Evolutionary conservation across 2,888 invertebrate species (phyloP), one percentile per base, ranked within the genome.

Genomic region (Phytoseiulus persimilis): DNA sequence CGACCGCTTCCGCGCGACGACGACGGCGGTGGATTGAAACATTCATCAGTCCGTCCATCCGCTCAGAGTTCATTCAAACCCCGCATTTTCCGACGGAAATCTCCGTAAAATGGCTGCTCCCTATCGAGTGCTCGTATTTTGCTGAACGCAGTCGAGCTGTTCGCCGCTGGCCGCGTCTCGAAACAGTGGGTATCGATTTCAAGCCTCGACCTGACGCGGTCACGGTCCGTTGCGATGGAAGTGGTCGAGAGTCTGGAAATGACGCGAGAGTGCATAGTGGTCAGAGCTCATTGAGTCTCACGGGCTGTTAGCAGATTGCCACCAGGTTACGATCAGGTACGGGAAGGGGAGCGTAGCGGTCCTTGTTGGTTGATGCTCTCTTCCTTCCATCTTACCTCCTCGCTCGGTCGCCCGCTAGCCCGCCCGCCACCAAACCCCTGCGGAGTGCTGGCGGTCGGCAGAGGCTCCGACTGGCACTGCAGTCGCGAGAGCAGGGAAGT

Each of bases 271-370:
- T 65, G 65, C 65, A 65, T 65, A 28, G 65, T 65, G 65, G 65
- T 65, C 65, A 65, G 65, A 65, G 65, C 65, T 65, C 65, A 65
- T 65, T 65, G 65, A 65, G 18, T 65, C 65, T 65, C 65, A 65
- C 65, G 65, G 65, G 65, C 65, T 65, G 65, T 65, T 65, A 65
- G 65, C 65, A 65, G 65, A 65, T 65, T 65, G 65, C 65, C 65
- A 65, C 65, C 65, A 65, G 65, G 65, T 65, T 65, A 65, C 65
- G 18, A 65, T 65, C 65, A 65, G 65, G 65, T 65, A 65, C 9
- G 65, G 28, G 65, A 65, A 23, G 65, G 65, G 65, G 65, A 65
- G 1, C 23, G 1, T 23, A 3, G 39, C 39, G 39, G 65, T 18
- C 65, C 65, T 28, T 65, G 65, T 65, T 11, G 65, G 65, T 18